Conservation (phyloP, 2,888 invertebrate species). For the Netelia fuscicornis region DNA sequence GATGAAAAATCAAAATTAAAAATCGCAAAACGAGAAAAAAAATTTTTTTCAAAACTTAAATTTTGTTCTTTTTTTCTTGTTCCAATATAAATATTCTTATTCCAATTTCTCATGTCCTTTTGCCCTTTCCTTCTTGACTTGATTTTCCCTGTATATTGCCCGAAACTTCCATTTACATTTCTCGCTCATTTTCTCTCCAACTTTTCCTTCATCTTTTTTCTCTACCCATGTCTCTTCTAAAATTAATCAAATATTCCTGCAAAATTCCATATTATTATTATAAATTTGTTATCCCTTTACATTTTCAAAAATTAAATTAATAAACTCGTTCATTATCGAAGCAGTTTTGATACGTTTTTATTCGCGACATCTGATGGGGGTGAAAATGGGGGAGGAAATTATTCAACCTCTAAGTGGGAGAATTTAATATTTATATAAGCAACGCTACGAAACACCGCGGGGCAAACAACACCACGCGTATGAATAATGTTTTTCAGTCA, state of each 20-base stretch:
- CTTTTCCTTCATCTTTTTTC: constrained; percentile 4
- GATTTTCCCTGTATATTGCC: not conserved
- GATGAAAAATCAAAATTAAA: too few relatives aligned
- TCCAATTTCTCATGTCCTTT: constrained; percentile 10
- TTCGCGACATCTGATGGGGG: not conserved
- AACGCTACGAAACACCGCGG: not conserved
- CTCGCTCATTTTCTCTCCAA: not conserved
- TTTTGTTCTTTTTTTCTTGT: not conserved
- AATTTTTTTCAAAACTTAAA: too few relatives aligned
- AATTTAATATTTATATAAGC: constrained; percentile 3
- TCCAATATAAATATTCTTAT: constrained; percentile 1
- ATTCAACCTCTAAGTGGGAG: not conserved
- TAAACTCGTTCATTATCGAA: too few relatives aligned
- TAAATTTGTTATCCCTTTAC: too few relatives aligned
- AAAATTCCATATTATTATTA: too few relatives aligned
- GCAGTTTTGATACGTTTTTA: not conserved
- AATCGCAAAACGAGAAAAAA: too few relatives aligned
- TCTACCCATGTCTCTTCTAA: constrained; percentile 43
- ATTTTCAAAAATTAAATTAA: not conserved
- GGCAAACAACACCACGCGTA: not conserved
- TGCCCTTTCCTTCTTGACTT: constrained; percentile 9
- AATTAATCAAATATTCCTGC: not conserved
- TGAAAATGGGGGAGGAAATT: not conserved
- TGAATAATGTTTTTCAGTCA: constrained; percentile 36
- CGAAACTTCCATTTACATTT: constrained; percentile 2